Percentiles rank a stretch among this genome's conserved stretches.
phyloP scores from a whole-genome alignment of 2,888 invertebrate genomes.

The Oscheius sp. region DNA sequence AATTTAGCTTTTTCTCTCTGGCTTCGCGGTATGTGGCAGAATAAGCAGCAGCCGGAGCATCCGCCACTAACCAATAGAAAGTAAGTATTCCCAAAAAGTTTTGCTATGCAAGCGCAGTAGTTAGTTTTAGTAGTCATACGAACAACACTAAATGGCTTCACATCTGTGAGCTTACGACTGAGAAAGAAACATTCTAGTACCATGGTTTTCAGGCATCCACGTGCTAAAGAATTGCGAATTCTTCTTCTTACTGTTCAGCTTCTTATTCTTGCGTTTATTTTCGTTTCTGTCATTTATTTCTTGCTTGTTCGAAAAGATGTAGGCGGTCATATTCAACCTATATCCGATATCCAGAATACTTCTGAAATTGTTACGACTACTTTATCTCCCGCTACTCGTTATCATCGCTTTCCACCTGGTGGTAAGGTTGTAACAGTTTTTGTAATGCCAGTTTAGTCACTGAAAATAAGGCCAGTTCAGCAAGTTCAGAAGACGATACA shows the following conservation, averaged over 20 bases:
- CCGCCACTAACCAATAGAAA: not conserved
- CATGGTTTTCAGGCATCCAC: slow-evolving; percentile 6
- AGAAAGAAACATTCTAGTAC: not conserved
- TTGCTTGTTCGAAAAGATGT: not conserved
- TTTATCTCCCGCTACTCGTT: slow-evolving; percentile 4
- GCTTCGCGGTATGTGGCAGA: not conserved
- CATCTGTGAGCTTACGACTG: not conserved
- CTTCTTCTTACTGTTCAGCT: not conserved
- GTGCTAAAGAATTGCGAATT: not conserved
- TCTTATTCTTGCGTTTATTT: not conserved
- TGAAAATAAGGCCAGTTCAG: not conserved
- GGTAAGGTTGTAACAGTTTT: not conserved
- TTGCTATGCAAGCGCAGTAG: no score
- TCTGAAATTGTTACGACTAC: not conserved
- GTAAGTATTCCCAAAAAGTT: not conserved
- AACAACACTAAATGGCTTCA: not conserved
- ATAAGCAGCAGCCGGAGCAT: not conserved
- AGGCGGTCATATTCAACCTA: no score
- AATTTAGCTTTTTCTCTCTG: no score
- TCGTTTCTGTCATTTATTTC: not conserved
- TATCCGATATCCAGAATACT: no score
- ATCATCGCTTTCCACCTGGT: slow-evolving; percentile 6
- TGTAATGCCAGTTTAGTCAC: not conserved
- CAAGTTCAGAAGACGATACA: not conserved
- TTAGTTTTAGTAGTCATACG: not conserved